Evolutionary conservation across 2,113 vertebrate species (phyloP), one percentile per base, ranked within the genome.

Genomic region (Neopipo cinnamomea): DNA sequence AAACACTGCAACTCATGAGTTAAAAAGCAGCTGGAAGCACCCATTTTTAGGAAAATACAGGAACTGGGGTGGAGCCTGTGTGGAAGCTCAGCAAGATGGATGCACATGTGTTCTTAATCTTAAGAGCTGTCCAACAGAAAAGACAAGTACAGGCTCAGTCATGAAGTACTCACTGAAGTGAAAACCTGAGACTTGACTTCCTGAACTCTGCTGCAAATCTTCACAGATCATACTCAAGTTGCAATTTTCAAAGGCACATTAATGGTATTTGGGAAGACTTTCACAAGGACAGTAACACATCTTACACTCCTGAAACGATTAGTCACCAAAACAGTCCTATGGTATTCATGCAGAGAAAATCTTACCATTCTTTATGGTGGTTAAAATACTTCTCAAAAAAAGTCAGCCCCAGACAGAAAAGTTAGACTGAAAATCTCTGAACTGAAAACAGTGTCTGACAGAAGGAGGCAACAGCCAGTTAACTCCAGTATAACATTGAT

Each of bases 401-500:
- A 76, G 25, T 35, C 55, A 70, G n/a, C 30, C 46, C 5, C 24
- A 47, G 30, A n/a, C 15, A 33, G 44, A 72, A 71, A 63, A 47
- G 58, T 13, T 5, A 2, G 12, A 22, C 28, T 47, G 35, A 41
- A 83, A 63, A 70, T 62, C 22, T 70, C 72, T 33, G 55, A 61
- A 53, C 28, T 68, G 39, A 12, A 44, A 31, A 46, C 14, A 56
- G 23, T 19, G 19, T 52, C 27, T 59, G 47, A 25, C 7, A 41
- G 27, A 42, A 42, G 27, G 39, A 63, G 42, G 61, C 27, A 19
- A 62, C 28, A 67, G 33, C 33, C n/a, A 83, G 39, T 4, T 4
- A 47, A 35, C 6, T 3, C 35, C 30, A n/a, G 4, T 16, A 4
- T 6, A 44, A 52, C 18, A 7, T 0, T 20, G 50, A 16, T 2